Percentiles rank a stretch among this genome's conserved stretches.
Evolutionary conservation across 2,113 vertebrate species (phyloP).

Genomic region (Prinia subflava): DNA sequence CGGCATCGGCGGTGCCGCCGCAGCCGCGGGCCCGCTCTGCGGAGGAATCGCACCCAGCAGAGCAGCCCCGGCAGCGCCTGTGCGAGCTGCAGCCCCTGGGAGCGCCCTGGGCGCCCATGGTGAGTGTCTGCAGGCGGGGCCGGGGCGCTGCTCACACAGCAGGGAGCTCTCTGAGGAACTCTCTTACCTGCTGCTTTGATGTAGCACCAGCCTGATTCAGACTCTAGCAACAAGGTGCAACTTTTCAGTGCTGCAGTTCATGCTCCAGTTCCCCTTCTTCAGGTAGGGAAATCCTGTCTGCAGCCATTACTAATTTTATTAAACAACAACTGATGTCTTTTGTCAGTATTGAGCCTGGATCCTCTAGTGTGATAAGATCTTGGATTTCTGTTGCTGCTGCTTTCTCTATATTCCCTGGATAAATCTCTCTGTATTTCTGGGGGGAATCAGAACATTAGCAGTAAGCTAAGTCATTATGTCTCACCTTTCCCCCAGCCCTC

Average conservation of each 20-base stretch:
- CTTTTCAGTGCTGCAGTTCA: background rate
- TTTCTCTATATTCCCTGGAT: background rate
- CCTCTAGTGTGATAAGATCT: background rate
- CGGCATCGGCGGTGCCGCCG: background rate
- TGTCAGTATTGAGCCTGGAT: background rate
- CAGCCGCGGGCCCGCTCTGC: background rate
- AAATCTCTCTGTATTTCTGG: rapidly evolving
- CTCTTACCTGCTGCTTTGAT: background rate
- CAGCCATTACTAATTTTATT: background rate
- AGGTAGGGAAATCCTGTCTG: background rate
- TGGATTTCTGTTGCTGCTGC: background rate
- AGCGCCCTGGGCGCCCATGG: slow-evolving; percentile 66
- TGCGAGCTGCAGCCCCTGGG: slow-evolving; percentile 71
- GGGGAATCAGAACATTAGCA: background rate
- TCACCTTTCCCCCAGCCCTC: rapidly evolving
- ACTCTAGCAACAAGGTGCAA: background rate
- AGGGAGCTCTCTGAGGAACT: background rate
- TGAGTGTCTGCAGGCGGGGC: slow-evolving; percentile 12
- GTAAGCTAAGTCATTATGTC: background rate
- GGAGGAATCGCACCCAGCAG: slow-evolving; percentile 59
- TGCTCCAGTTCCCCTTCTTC: background rate
- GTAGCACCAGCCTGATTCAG: background rate
- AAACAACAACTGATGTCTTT: background rate
- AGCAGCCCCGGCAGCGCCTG: slow-evolving; percentile 70
- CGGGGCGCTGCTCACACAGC: background rate